Conservation (phyloP, 1,140 invertebrate genomes). For the Apis dorsata region DNA sequence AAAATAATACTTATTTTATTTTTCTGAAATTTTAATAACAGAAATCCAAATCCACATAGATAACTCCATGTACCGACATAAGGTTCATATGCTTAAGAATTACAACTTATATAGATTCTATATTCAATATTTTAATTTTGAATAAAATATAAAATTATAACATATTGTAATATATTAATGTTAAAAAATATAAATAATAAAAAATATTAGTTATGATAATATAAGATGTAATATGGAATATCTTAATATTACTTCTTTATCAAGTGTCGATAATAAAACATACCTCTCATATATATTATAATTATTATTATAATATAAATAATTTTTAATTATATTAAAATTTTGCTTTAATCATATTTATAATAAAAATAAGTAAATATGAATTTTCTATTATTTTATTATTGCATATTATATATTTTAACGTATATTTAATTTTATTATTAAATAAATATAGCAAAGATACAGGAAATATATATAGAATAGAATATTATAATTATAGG, state of each 20-base stretch:
- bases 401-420: no score
- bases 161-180: background rate
- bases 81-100: background rate
- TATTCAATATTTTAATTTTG: background rate
- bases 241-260: background rate
- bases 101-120: background rate
- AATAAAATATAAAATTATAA: background rate
- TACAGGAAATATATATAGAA: background rate
- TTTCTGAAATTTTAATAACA: background rate
- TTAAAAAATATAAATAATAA: background rate
- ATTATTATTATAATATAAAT: background rate
- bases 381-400: no score
- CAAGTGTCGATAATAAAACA: background rate
- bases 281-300: background rate
- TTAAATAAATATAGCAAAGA: background rate
- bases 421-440: no score
- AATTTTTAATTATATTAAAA: background rate
- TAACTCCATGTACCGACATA: slow-evolving; percentile 9
- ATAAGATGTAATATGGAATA: background rate
- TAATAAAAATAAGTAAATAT: background rate
- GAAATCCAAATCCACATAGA: background rate
- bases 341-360: no score
- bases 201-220: background rate
- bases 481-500: no score
- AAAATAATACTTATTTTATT: background rate